Evolutionary conservation across 2,797 vertebrate genomes (phyloP), one percentile per base, ranked within the genome.

Genomic region (Parambassis ranga): DNA sequence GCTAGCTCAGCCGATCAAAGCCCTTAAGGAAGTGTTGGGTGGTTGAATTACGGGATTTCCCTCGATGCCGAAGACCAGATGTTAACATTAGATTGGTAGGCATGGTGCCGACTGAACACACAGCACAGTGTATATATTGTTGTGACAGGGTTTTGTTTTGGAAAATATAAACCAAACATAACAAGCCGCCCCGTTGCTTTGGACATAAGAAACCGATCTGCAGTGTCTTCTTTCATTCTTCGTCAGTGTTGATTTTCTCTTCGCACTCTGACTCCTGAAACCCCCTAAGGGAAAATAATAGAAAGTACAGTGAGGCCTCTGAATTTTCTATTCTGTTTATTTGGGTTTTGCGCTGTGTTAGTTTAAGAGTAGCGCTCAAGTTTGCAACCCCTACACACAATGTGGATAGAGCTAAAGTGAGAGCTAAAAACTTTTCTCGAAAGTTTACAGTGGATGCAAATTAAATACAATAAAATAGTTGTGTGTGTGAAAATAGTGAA

Each of bases 11-110:
- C 43, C 73, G 23, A 50, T 28, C 31, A 47, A 48, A 71, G 38
- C 64, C 39, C 3, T 1, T 18, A 46, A 82, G 59, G 65, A 67
- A 51, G 49, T 2, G 2, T 4, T 7, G 18, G 41, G 33, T 20
- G 7, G 26, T 15, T 51, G 61, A 60, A 75, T 80, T 77, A 77
- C 59, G 47, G 67, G 80, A 71, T 75, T 79, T 80, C 68, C 64
- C 39, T 75, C 37, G 53, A 47, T 2, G 10, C 47, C 36, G 31
- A 43, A 24, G 42, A 43, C 46, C 49, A 66, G 50, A 71, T 79
- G 75, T 66, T 69, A n/a, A 33, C 48, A 78, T 74, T 53, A 69
- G 22, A 69, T 13, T 15, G 18, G 16, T 2, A 42, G n/a, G 48
- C 56, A 10, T 41, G 42, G 16, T 36, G 37, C 46, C 16, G 2